Base-by-base conservation (phyloP, 2,888 invertebrate species). In the Cepaea hortensis region DNA sequence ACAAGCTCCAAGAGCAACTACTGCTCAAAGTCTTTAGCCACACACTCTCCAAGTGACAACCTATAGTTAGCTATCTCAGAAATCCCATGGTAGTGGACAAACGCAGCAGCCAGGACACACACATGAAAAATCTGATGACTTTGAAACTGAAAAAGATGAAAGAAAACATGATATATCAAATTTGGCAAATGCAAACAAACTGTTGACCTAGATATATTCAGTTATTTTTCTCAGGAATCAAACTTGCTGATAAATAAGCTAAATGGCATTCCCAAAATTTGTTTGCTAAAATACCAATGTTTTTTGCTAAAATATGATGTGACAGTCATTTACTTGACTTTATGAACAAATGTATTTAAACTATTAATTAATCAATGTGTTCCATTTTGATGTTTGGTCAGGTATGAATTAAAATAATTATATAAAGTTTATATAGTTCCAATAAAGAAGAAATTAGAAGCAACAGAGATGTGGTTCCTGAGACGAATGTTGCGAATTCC, bases 81-180 rank as follows among this genome's bases (percentile, higher is more conserved):
- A 92, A 99, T 99, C 83, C 99, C 99, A 93, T 99, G 98, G 94
- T 98, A 99, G 95, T 99, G 99, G 84, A 99, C 99, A 94, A 99
- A 98, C 0, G 99, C 99, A 35, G 99, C 99, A n/a, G 98, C 97
- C 93, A 99, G 97, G 89, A 99, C 99, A 93, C 99, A 96, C 72
- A 99, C 97, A 94, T 99, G 99, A 96, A 99, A 99, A 93, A 99
- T 97, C 95, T 99, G 99, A 95, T 99, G 99, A 85, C 99, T 99
- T 95, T 99, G 99, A 95, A 98, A 98, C 98, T 97, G 94, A 89
- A 95, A 84, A 75, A 88, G 88, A 35, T 35, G 0, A 35, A 35
- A 90, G 89, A 55, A 55, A 55, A 55, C 55, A 55, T 9, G 55
- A 9, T 55, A 55, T 11, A 55, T 55, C 85, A 73, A 79, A 46